These are phyloP conservation scores for Pempheris klunzingeri DNA, from an alignment of 2,797 vertebrate genomes.

Conservation along the genomic window DNA sequence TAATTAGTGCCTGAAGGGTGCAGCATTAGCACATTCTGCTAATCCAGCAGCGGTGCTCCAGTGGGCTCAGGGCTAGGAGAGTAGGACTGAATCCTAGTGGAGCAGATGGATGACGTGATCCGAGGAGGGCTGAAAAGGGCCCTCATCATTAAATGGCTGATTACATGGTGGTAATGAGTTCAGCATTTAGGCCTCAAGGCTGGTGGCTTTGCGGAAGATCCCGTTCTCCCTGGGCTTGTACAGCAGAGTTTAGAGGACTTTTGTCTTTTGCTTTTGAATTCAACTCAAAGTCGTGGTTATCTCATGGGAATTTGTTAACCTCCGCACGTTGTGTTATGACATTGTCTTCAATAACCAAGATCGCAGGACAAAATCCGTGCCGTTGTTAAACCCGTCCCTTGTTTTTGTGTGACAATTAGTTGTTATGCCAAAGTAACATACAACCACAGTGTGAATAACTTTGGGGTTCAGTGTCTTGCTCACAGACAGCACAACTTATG, in stretches of 20 bases:
- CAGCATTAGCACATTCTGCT: conserved; percentile 70
- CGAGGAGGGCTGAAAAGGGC: conserved; percentile 55
- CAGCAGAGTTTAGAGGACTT: conserved; percentile 48
- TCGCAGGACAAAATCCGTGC: conserved; percentile 8
- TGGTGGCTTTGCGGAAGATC: conserved; percentile 60
- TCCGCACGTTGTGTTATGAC: conserved; percentile 39
- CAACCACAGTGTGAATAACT: background rate
- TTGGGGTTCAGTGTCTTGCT: conserved; percentile 10
- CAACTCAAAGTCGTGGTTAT: conserved; percentile 40
- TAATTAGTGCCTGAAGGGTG: conserved; percentile 79
- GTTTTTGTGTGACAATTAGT: background rate
- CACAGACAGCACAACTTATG: background rate
- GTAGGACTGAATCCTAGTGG: conserved; percentile 72
- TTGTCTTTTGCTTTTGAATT: conserved; percentile 42
- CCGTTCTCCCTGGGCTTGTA: conserved; percentile 42
- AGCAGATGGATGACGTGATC: conserved; percentile 76
- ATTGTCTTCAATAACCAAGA: conserved; percentile 37
- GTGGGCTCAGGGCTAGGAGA: conserved; percentile 62
- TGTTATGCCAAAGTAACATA: background rate
- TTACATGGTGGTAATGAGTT: conserved; percentile 81
- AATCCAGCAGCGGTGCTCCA: conserved; percentile 68
- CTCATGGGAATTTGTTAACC: conserved; percentile 37
- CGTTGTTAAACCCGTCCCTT: background rate
- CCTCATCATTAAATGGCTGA: conserved; percentile 71
- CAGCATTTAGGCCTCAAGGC: conserved; percentile 69